phyloP scores from a whole-genome alignment of 2,888 invertebrate species.

The Caenorhabditis zanzibari region DNA sequence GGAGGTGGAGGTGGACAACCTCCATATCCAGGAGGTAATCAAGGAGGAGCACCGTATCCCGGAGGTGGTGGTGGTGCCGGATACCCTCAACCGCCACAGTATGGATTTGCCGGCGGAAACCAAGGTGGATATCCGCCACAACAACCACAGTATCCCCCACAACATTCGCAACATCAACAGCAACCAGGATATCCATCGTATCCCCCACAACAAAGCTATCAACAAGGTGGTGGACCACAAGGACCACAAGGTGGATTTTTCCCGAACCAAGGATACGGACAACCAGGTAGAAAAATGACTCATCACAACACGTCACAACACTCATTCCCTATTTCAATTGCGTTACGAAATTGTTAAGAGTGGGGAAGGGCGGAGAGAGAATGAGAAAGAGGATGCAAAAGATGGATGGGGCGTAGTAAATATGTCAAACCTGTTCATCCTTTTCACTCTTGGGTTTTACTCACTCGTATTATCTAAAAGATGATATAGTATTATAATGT shows the following conservation, averaged over 20 bases:
- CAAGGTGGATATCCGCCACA: conserved; percentile 50
- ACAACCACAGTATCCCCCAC: conserved; percentile 42
- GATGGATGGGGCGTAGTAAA: conserved; percentile 30
- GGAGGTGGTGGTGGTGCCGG: conserved; percentile 43
- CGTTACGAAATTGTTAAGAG: conserved; percentile 28
- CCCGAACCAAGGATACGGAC: conserved; percentile 61
- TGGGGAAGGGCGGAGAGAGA: conserved; percentile 6
- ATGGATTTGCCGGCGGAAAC: conserved; percentile 43
- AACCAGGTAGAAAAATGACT: conserved; percentile 48
- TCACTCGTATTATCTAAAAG: not conserved
- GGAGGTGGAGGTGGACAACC: conserved; percentile 36
- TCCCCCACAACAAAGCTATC: conserved; percentile 40
- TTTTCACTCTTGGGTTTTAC: not conserved
- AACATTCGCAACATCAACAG: conserved; percentile 44
- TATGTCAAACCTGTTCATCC: conserved; percentile 52
- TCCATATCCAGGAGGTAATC: conserved; percentile 53
- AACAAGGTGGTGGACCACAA: conserved; percentile 16
- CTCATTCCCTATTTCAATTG: conserved; percentile 23
- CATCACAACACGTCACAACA: conserved; percentile 38
- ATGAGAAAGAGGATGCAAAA: conserved; percentile 12
- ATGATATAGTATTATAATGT: not conserved
- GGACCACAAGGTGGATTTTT: conserved; percentile 37
- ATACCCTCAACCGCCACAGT: conserved; percentile 52
- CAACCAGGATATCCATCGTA: conserved; percentile 19
- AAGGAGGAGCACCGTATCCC: no score